Conservation (phyloP, 2,888 invertebrate genomes). For the Tineola bisselliella region DNA sequence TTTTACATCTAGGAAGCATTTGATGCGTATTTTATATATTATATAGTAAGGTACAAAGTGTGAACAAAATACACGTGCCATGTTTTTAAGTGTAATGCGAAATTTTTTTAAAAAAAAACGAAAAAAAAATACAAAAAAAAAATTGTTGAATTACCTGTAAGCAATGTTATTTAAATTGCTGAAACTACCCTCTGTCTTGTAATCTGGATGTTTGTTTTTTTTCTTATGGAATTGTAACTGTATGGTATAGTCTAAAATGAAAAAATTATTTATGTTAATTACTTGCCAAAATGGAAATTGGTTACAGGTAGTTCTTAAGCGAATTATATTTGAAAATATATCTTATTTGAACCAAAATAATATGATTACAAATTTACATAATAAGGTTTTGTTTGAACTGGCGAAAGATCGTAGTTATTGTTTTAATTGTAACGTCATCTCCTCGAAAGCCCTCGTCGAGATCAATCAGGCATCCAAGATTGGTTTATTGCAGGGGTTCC, state of each 20-base stretch:
- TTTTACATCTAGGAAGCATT: neutral
- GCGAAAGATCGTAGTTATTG: no score
- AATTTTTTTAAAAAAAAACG: neutral
- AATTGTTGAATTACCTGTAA: neutral
- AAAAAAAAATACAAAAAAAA: neutral
- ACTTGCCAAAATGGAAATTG: no score
- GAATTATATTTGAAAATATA: neutral
- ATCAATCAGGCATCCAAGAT: no score
- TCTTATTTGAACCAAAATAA: neutral
- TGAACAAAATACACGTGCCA: neutral
- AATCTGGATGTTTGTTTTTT: no score
- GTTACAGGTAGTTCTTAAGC: neutral
- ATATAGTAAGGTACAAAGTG: neutral
- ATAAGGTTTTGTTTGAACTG: neutral
- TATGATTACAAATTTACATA: neutral
- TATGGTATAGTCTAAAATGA: no score
- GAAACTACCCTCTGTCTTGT: no score
- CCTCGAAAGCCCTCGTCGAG: no score
- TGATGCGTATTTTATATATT: neutral
- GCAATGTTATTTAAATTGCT: neutral
- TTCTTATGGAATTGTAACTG: no score
- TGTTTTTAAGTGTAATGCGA: neutral
- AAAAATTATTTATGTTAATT: no score
- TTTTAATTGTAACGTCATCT: no score
- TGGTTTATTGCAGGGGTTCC: no score